Evolutionary conservation across 2,888 invertebrate species (phyloP).

Genomic region (Lasioglossum figueresi): DNA sequence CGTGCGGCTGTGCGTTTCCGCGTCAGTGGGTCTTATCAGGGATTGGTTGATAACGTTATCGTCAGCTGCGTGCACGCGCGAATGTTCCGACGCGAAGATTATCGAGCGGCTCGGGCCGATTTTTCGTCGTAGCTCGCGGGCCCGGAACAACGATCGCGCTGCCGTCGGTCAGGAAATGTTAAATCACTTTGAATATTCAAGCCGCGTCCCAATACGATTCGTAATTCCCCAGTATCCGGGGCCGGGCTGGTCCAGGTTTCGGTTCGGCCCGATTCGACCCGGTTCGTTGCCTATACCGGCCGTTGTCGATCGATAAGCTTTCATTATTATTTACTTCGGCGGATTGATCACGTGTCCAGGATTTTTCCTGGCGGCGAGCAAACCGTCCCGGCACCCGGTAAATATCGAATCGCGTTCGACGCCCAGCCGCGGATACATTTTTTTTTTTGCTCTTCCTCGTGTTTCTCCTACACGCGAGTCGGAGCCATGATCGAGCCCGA

Average conservation of each 20-base stretch:
- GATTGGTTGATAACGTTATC: slow-evolving; percentile 1
- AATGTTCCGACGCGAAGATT: neutral
- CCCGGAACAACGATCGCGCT: slow-evolving; percentile 38
- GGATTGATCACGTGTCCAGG: slow-evolving; percentile 48
- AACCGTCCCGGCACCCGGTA: slow-evolving; percentile 31
- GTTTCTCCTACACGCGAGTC: neutral
- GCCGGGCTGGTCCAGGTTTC: neutral
- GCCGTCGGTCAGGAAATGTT: slow-evolving; percentile 46
- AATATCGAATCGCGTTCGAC: slow-evolving; percentile 53
- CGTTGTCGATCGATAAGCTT: slow-evolving; percentile 59
- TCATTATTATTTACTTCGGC: slow-evolving; percentile 67
- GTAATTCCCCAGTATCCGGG: slow-evolving; percentile 52
- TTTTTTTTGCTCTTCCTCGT: neutral
- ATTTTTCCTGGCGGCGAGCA: slow-evolving; percentile 43
- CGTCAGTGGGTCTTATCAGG: neutral
- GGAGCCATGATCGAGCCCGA: neutral
- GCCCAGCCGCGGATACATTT: neutral
- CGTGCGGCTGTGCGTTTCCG: neutral
- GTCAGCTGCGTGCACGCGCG: slow-evolving; percentile 5
- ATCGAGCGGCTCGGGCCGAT: slow-evolving; percentile 9
- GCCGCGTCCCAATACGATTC: slow-evolving; percentile 55
- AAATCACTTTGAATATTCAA: slow-evolving; percentile 67
- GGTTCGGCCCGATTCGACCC: neutral
- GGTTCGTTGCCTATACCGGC: neutral
- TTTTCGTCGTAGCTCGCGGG: slow-evolving; percentile 10